Base-by-base conservation (phyloP, 2,888 invertebrate genomes). In the Caenorhabditis macrosperma region DNA sequence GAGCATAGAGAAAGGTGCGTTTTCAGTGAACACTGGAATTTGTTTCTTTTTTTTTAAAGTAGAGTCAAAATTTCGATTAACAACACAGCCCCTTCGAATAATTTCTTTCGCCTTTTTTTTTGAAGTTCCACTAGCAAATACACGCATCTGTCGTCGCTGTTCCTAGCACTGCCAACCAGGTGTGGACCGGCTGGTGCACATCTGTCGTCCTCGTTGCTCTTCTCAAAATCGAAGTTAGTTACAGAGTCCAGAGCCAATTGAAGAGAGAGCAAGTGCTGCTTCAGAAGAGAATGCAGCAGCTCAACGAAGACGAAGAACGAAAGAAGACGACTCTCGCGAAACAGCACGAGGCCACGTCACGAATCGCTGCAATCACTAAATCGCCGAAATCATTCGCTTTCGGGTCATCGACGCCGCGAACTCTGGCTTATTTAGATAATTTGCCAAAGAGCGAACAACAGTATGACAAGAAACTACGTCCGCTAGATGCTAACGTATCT, bases 361-460 rank as follows among this genome's bases (percentile, higher is more conserved):
- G 89, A 26, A 84, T 82, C 9, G 86, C 84, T 3, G 78, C 81
- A 12, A 80, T 78, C 54, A 66, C 48, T 1, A 84, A 82, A 20
- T 75, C 79, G n/a, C 79, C 79, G 7, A 85, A 83, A 75, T 75
- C 82, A n/a, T 89, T 84, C 69, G 88, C 87, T 2, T 90, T 90
- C 68, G 90, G 90, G 7, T 88, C 88, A 41, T 85, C 85, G 15
- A 90, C 89, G 15, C 90, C 90, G 3, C 81, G 90, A 6, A 85
- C 86, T 15, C 76, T 90, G 24, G 79, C 85, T 30, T 90, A 89
- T 77, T 74, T 90, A 66, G 85, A 82, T 33, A 81, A 81, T 52
- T 22, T 85, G 41, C 81, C 83, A 41, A 85, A 82, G 52, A 75
- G 72, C 17, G 81, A 83, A 24, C 71, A 82, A 46, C 60, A 52